Evolutionary conservation across 2,888 invertebrate species (phyloP), one percentile per base, ranked within the genome.

Genomic region (Conus canariensis): DNA sequence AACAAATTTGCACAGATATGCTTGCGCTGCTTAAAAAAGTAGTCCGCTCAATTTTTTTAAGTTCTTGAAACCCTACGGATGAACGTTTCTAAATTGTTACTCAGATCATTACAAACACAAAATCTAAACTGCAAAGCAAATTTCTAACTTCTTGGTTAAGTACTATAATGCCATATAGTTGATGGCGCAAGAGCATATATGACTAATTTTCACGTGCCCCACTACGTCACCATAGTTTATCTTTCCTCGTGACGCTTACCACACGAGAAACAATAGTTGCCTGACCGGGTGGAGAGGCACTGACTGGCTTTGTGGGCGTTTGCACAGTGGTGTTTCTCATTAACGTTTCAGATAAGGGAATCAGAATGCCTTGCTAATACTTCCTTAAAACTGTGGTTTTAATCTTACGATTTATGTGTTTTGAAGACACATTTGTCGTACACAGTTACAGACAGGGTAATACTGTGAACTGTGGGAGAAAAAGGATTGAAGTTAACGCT

Each of bases 171-270:
- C n/a, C 9, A 2, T 30, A 25, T 14, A 87, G 87, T 56, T 30
- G 56, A 58, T 70, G 87, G 87, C 67, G 86, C 64, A 86, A 86
- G 86, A 86, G 67, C 25, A 67, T 67, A 64, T 45, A 45, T 86
- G 64, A 86, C 14, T 67, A 86, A 86, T 67, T 30, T 45, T 64
- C 86, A 86, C 86, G 86, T 67, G 86, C 64, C 9, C 25, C 45
- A 86, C 64, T 86, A 86, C 86, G 67, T 86, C 86, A 86, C 59
- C n/a, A 25, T 19, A 60, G 25, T 22, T 67, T 64, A 56, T 83
- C 56, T 56, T 12, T 60, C 67, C 86, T 86, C 86, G 86, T 86
- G 86, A 86, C 58, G 82, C 56, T 83, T 83, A 80, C 45, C 45
- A 45, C 45, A 45, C 45, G 45, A 45, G 45, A 45, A 45, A 45